Evolutionary conservation across 1,140 invertebrate species (phyloP), one percentile per base, ranked within the genome.

Genomic region (Leptestheria dahalacensis): DNA sequence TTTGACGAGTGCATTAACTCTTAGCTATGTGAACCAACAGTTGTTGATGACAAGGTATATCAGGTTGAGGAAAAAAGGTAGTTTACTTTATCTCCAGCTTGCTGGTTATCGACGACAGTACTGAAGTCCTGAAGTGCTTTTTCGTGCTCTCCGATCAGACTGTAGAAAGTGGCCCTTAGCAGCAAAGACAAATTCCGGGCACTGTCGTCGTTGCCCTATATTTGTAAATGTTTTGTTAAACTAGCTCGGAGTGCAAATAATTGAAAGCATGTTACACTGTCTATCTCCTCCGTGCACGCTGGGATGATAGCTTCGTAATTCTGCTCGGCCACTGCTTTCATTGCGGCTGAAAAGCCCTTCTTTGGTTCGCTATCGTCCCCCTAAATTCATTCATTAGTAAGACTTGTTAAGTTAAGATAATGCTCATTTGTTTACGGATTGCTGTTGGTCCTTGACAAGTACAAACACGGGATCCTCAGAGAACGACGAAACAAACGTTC

Each of bases 1-100:
- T 71, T 95, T 96, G 46, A 97, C 86, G n/a, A 94, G 72, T 10
- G 90, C 88, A 78, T 93, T 94, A 0, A 86, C 82, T 69, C 79
- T 82, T 1, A 88, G 63, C 74, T 75, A 64, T 4, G 64, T 62
- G 57, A 50, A 2, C n/a, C 26, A 15, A 58, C 24, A 46, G 1
- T 3, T 18, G 10, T 18, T 56, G 49, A 25, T 48, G 48, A 55
- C 28, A 24, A 50, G 26, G 28, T 41, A 3, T 57, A 33, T 41
- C 33, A 54, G 10, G 28, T 28, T 23, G 18, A 18, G 2, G 52
- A 51, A 25, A 58, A 55, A 57, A 15, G 50, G 41, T 26, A 33
- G 52, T 53, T 54, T 66, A 72, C 75, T 63, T 80, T 79, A 0
- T 73, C 69, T 64, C 77, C 72, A 21, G 78, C 73, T 65, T 76